Evolutionary conservation across 1,140 invertebrate species (phyloP).

Genomic region (Oryctes rhinoceros): DNA sequence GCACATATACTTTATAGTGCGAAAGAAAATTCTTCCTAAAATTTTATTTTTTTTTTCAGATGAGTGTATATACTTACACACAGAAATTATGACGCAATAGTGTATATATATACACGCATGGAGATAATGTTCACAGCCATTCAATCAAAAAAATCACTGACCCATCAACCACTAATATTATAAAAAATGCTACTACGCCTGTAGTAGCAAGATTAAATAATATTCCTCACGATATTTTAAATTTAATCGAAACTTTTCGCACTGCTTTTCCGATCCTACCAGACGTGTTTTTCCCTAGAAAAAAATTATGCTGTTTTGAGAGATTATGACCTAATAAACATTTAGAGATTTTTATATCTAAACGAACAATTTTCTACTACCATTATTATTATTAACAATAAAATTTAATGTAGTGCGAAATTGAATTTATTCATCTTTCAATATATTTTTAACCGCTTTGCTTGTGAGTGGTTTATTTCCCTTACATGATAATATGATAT

Average conservation of each 20-base stretch:
- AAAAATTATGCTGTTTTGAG: background rate
- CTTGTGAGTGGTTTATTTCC: background rate
- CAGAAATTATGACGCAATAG: background rate
- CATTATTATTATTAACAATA: constrained; percentile 6
- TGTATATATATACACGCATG: constrained; percentile 47
- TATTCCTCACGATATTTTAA: constrained; percentile 14
- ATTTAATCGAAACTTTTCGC: constrained; percentile 13
- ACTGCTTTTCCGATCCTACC: constrained; percentile 3
- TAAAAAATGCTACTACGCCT: background rate
- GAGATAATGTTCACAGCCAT: constrained; percentile 56
- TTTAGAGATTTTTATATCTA: constrained; percentile 12
- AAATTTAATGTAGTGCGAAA: constrained; percentile 15
- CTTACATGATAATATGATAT: background rate
- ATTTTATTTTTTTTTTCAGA: constrained; percentile 43
- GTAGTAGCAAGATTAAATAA: constrained; percentile 13
- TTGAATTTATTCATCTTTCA: background rate
- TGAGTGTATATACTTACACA: background rate
- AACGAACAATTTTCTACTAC: constrained; percentile 15
- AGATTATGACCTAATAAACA: constrained; percentile 3
- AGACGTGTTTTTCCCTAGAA: constrained; percentile 2
- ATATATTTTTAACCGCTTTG: background rate
- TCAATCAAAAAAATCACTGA: constrained; percentile 52
- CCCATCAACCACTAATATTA: constrained; percentile 35
- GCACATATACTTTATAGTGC: constrained; percentile 54
- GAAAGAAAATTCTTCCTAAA: constrained; percentile 45